phyloP scores from a whole-genome alignment of 2,888 invertebrate species.

The Agrotis segetum region DNA sequence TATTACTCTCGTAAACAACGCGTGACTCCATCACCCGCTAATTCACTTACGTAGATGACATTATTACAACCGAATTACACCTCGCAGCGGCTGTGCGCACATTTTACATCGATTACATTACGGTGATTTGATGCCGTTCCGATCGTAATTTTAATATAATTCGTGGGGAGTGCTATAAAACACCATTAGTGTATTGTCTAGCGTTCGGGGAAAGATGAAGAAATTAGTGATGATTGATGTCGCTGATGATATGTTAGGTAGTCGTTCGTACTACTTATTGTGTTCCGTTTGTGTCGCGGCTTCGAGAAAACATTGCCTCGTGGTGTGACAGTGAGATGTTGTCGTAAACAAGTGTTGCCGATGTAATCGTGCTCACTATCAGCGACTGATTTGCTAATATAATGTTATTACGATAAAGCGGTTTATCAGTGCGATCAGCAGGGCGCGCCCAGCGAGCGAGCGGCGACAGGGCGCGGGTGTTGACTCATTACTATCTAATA shows the following conservation, averaged over 20 bases:
- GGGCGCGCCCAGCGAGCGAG: conserved; percentile 45
- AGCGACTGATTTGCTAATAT: conserved; percentile 34
- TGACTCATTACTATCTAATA: conserved; percentile 24
- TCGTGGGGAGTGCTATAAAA: conserved; percentile 69
- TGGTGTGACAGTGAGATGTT: not conserved
- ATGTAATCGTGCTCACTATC: conserved; percentile 38
- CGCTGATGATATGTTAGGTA: conserved; percentile 6
- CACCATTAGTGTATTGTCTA: conserved; percentile 71
- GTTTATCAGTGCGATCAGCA: conserved; percentile 39
- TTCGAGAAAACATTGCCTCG: not conserved
- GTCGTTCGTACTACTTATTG: not conserved
- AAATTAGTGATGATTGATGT: conserved; percentile 63
- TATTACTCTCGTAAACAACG: conserved; percentile 78
- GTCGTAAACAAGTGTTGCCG: conserved; percentile 13
- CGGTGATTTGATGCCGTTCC: conserved; percentile 75
- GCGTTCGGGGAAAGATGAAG: conserved; percentile 56
- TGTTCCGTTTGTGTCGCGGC: not conserved
- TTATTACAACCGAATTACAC: conserved; percentile 80
- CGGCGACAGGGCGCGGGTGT: conserved; percentile 23
- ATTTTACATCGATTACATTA: conserved; percentile 71
- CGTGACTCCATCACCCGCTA: conserved; percentile 80
- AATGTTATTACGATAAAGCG: conserved; percentile 40
- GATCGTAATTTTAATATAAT: conserved; percentile 78
- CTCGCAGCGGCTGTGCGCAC: conserved; percentile 61
- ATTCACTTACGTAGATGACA: conserved; percentile 80